Percentiles rank a stretch among this genome's conserved stretches.
These are phyloP conservation scores for Amphilophus citrinellus DNA, from an alignment of 2,113 vertebrate species.

Conservation along the genomic window DNA sequence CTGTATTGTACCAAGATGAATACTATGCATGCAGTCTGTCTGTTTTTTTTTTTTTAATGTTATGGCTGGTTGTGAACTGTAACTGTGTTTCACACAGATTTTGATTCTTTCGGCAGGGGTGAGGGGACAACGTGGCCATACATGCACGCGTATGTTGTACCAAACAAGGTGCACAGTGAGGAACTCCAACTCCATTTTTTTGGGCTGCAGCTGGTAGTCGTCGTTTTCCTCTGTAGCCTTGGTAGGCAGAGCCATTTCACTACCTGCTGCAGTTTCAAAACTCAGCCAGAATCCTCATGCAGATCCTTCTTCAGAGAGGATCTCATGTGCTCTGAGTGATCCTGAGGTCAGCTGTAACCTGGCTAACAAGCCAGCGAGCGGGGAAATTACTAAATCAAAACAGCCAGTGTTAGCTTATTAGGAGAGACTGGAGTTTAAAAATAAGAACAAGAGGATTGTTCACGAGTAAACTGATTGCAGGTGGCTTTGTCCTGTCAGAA, in stretches of 20 bases:
- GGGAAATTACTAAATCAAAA: neutral
- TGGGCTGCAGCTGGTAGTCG: neutral
- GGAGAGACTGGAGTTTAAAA: neutral
- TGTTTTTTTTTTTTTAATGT: neutral
- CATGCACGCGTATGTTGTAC: neutral
- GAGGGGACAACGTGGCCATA: neutral
- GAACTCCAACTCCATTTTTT: neutral
- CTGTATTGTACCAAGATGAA: too few relatives aligned
- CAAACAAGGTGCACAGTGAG: neutral
- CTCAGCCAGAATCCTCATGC: too few relatives aligned
- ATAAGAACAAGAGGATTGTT: neutral
- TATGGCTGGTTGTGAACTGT: neutral
- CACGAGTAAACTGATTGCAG: neutral
- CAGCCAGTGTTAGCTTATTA: neutral
- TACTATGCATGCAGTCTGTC: neutral
- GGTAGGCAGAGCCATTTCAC: neutral
- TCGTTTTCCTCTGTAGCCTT: neutral
- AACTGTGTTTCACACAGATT: neutral
- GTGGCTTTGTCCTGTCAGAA: neutral
- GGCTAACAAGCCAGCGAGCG: neutral
- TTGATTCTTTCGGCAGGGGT: neutral
- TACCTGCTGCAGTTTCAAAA: neutral
- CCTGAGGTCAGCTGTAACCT: neutral
- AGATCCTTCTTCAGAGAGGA: too few relatives aligned
- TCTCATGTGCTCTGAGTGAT: neutral